Evolutionary conservation across 2,797 vertebrate species (phyloP), one percentile per base, ranked within the genome.

Genomic region (Galaxias olidus): DNA sequence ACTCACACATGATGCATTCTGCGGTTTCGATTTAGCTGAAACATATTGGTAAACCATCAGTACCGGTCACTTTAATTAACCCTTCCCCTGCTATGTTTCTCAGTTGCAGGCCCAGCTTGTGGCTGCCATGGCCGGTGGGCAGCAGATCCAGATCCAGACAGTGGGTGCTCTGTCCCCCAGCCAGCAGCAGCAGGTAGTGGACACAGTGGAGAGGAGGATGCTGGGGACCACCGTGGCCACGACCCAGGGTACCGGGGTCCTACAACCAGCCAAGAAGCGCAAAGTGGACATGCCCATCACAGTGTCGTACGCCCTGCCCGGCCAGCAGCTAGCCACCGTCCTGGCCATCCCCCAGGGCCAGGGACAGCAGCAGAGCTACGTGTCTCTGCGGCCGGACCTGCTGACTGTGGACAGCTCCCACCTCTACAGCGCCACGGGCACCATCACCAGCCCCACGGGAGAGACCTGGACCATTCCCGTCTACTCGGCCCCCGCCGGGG

Each of bases 391-490:
- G 83, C 96, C 96, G 66, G 97, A 98, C 88, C 94, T 98, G 48
- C 86, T 98, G 76, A 98, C 96, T 12, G 96, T 98, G 89, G 97
- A 98, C 91, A 97, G 96, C 84, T 95, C 95, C 63, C 97, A 98
- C 76, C 93, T 98, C 72, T 98, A 98, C 87, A 97, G 95, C 82
- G 95, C 96, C 72, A 97, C 97, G 47, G 96, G 96, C 84, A 98
- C 96, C 71, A 97, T 98, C 87, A 98, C 96, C 78, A 96, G 96
- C 90, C 95, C 97, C 73, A 97, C 96, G 50, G 96, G 96, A 78
- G 97, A 98, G 90, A 98, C 97, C 52, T 98, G 97, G 97, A 97
- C 97, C 88, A 98, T 98, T 90, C 96, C 96, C 0, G 96, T 98
- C 81, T 98, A 98, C 83, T 98, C 96, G 7, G 94, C 96, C 70